A percentile compares a stretch with the other conserved stretches of the same genome.
These are phyloP conservation scores for Hydroisotoma schaefferi DNA, from an alignment of 2,888 invertebrate species.

Conservation along the genomic window DNA sequence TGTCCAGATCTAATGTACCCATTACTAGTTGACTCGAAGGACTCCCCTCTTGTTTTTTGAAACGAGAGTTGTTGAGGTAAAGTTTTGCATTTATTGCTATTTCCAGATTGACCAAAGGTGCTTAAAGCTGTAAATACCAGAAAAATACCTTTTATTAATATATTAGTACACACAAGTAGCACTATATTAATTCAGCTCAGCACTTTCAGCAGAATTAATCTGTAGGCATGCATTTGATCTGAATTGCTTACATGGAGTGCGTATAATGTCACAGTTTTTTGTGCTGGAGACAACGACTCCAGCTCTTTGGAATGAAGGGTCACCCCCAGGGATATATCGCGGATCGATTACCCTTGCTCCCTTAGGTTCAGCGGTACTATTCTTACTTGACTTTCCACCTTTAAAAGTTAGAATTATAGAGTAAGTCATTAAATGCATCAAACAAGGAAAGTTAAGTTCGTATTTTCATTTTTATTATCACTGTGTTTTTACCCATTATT, in stretches of 20 bases:
- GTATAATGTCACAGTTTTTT: slow-evolving; percentile 49
- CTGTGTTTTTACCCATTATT: too few species aligned
- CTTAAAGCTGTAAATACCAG: slow-evolving; percentile 37
- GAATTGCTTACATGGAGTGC: slow-evolving; percentile 45
- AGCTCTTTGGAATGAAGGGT: slow-evolving; percentile 43
- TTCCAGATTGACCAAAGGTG: slow-evolving; percentile 46
- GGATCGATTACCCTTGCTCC: slow-evolving; percentile 29
- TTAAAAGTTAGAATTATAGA: slow-evolving; percentile 3
- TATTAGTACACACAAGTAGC: neutral
- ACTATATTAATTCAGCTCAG: too few species aligned
- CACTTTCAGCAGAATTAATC: too few species aligned
- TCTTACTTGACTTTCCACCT: slow-evolving; percentile 48
- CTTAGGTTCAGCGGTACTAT: slow-evolving; percentile 33
- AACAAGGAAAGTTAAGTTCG: neutral
- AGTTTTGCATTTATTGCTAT: slow-evolving; percentile 47
- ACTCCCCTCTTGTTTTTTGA: slow-evolving; percentile 46
- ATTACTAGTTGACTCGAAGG: slow-evolving; percentile 43
- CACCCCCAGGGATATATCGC: slow-evolving; percentile 39
- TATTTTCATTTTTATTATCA: neutral
- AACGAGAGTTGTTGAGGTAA: slow-evolving; percentile 48
- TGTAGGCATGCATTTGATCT: neutral
- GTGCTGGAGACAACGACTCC: slow-evolving; percentile 46
- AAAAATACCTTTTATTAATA: neutral
- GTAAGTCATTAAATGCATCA: neutral
- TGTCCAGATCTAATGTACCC: slow-evolving; percentile 41